A percentile compares a stretch with the other conserved stretches of the same genome.
These are phyloP conservation scores for Clivina fossor DNA, from an alignment of 2,888 invertebrate genomes.

Conservation along the genomic window DNA sequence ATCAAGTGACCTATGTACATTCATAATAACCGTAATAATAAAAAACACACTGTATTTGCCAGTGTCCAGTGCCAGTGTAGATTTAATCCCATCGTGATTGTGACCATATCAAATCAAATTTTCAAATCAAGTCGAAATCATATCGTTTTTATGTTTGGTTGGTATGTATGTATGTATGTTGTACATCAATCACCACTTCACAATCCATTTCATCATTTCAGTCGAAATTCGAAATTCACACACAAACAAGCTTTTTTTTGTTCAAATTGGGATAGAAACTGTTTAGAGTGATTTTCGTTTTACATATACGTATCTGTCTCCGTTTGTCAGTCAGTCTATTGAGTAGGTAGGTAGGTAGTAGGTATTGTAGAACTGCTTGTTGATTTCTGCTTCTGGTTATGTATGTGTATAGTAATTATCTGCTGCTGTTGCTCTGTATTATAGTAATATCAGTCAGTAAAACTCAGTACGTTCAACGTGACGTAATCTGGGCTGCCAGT, in stretches of 20 bases:
- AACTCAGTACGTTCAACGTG: too few relatives aligned
- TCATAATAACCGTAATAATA: constrained; percentile 36
- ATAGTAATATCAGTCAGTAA: too few relatives aligned
- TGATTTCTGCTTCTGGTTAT: too few relatives aligned
- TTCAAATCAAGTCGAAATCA: too few relatives aligned
- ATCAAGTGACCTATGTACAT: constrained; percentile 37
- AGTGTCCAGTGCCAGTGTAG: constrained; percentile 53
- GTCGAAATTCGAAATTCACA: constrained; percentile 5
- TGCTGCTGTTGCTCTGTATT: too few relatives aligned
- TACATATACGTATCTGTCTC: too few relatives aligned
- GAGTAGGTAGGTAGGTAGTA: too few relatives aligned
- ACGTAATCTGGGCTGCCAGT: constrained; percentile 27
- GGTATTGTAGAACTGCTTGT: too few relatives aligned
- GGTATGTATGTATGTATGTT: constrained; percentile 10
- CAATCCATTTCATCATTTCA: constrained; percentile 15
- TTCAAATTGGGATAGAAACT: too few relatives aligned
- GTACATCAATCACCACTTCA: constrained; percentile 25
- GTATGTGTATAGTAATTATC: neutral
- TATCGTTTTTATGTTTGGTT: constrained; percentile 21
- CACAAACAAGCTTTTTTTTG: constrained; percentile 15
- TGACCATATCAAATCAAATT: constrained; percentile 23
- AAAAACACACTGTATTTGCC: constrained; percentile 49
- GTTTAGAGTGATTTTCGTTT: too few relatives aligned
- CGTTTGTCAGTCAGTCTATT: too few relatives aligned
- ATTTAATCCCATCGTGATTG: constrained; percentile 31